These are phyloP conservation scores for Spilosoma lubricipeda DNA, from an alignment of 2,888 invertebrate species.

Conservation along the genomic window DNA sequence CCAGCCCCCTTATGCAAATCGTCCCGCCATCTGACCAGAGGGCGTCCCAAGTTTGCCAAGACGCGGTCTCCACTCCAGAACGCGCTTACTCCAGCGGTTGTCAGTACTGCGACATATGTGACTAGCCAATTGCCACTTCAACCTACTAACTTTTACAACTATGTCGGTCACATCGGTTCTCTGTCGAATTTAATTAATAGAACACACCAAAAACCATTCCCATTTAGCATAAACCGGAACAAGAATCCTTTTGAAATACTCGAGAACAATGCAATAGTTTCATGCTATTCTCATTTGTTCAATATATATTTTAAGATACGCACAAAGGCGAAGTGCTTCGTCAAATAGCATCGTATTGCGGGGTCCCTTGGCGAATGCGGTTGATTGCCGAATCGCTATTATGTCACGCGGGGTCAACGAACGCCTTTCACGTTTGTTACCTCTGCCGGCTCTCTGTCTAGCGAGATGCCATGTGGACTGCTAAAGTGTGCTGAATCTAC, in stretches of 20 bases:
- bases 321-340: too few relatives aligned
- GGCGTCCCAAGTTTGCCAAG: too few relatives aligned
- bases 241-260: background rate
- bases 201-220: background rate
- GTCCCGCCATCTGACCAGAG: too few relatives aligned
- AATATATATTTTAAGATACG: background rate
- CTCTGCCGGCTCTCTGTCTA: conserved; percentile 35
- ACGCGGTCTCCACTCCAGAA: too few relatives aligned
- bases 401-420: conserved; percentile 69
- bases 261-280: background rate
- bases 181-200: too few relatives aligned
- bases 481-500: conserved; percentile 11
- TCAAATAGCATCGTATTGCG: conserved; percentile 20
- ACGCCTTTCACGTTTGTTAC: conserved; percentile 62
- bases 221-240: background rate
- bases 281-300: background rate
- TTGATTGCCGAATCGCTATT: conserved; percentile 61
- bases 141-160: too few relatives aligned
- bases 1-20: too few relatives aligned
- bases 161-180: too few relatives aligned
- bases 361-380: conserved; percentile 47
- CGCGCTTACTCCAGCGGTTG: too few relatives aligned
- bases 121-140: too few relatives aligned
- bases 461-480: conserved; percentile 17
- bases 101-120: too few relatives aligned